A percentile compares a stretch with the other conserved stretches of the same genome.
Conservation (phyloP, 2,113 vertebrate genomes). For the Mandrillus leucophaeus region DNA sequence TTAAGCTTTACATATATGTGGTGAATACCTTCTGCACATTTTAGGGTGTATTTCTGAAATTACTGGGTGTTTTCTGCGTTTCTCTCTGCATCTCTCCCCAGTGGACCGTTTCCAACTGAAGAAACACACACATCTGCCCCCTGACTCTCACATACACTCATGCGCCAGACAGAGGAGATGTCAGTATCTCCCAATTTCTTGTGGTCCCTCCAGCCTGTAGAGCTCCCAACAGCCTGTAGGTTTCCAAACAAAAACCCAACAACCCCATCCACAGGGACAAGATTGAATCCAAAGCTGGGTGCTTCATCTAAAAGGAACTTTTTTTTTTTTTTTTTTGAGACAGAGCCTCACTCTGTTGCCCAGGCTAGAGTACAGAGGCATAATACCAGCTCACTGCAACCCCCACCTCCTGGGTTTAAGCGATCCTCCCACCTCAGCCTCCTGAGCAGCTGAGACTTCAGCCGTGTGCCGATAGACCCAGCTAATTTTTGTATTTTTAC, state of each 20-base stretch:
- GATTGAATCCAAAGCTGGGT: background rate
- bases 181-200: background rate
- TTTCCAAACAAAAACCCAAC: background rate
- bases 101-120: background rate
- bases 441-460: too few relatives aligned
- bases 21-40: background rate
- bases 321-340: background rate
- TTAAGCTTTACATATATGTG: background rate
- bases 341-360: too few relatives aligned
- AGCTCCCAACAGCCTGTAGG: background rate
- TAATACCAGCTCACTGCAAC: too few relatives aligned
- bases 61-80: background rate
- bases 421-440: too few relatives aligned
- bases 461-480: too few relatives aligned
- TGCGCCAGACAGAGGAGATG: background rate
- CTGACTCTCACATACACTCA: background rate
- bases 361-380: too few relatives aligned
- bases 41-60: background rate
- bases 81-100: background rate
- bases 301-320: background rate
- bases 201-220: background rate
- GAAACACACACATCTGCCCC: background rate
- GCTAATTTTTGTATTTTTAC: too few relatives aligned
- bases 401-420: too few relatives aligned
- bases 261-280: background rate